Conservation (phyloP, 2,113 vertebrate species). For the Rissa tridactyla region DNA sequence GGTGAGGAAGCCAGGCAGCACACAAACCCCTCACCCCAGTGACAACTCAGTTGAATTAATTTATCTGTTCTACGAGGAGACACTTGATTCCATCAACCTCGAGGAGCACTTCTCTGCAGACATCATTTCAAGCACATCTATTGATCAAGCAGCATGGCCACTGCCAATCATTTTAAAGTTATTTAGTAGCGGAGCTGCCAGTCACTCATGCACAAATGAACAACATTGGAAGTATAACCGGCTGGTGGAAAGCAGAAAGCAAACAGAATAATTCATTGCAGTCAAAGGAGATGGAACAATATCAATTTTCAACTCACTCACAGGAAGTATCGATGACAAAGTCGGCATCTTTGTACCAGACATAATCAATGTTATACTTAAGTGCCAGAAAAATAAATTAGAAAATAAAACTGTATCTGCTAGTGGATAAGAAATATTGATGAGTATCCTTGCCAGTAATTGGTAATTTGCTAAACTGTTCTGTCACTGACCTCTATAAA, state of each 20-base stretch:
- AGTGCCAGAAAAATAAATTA: slow-evolving; percentile 6
- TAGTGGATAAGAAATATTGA: not conserved
- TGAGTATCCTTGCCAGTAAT: not conserved
- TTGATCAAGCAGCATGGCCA: slow-evolving; percentile 68
- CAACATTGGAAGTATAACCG: not conserved
- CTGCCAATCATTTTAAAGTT: slow-evolving; percentile 69
- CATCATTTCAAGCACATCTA: slow-evolving; percentile 68
- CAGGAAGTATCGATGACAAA: not conserved
- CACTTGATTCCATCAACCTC: slow-evolving; percentile 55
- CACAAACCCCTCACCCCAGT: not conserved
- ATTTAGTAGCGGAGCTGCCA: slow-evolving; percentile 55
- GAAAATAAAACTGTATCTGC: slow-evolving; percentile 15
- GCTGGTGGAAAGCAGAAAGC: slow-evolving; percentile 3
- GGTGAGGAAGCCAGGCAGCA: not conserved
- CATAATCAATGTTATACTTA: not conserved
- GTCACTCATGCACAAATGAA: slow-evolving; percentile 52
- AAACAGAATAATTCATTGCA: slow-evolving; percentile 36
- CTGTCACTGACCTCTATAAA: not conserved
- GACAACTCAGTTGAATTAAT: slow-evolving; percentile 48
- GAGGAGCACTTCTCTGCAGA: slow-evolving; percentile 55
- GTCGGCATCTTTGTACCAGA: not conserved
- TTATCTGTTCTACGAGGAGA: slow-evolving; percentile 30
- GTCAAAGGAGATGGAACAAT: slow-evolving; percentile 18
- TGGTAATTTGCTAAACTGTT: not conserved
- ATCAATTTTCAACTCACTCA: slow-evolving; percentile 4